Conservation (phyloP, 2,113 vertebrate genomes). For the Urocynchramus pylzowi region DNA sequence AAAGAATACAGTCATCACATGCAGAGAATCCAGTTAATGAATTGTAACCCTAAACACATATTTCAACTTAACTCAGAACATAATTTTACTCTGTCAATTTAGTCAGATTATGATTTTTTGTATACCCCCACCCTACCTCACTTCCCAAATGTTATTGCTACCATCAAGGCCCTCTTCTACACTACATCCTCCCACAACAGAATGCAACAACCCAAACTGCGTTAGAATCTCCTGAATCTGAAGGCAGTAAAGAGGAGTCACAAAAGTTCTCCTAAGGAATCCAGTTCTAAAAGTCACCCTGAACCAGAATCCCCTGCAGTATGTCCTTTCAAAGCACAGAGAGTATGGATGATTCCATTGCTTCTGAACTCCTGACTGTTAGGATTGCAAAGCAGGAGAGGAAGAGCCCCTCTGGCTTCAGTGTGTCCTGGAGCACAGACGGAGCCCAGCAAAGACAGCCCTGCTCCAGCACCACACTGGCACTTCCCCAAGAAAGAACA, state of each 20-base stretch:
- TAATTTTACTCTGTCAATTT: neutral
- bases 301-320: neutral
- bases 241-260: neutral
- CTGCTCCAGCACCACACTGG: neutral
- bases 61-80: neutral
- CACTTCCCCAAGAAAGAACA: neutral
- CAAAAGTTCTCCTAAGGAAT: neutral
- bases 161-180: neutral
- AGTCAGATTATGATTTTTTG: neutral
- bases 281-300: neutral
- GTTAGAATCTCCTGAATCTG: neutral
- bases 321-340: neutral
- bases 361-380: neutral
- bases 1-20: neutral
- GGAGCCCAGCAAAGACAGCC: neutral
- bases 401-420: rapidly evolving
- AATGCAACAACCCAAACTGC: neutral
- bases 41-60: neutral
- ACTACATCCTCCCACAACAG: neutral
- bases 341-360: too few species aligned
- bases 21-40: neutral
- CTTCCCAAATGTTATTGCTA: neutral
- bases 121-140: neutral
- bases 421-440: neutral
- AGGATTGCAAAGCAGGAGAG: neutral